These are phyloP conservation scores for Schizaphis graminum DNA, from an alignment of 2,888 invertebrate genomes.

Conservation along the genomic window DNA sequence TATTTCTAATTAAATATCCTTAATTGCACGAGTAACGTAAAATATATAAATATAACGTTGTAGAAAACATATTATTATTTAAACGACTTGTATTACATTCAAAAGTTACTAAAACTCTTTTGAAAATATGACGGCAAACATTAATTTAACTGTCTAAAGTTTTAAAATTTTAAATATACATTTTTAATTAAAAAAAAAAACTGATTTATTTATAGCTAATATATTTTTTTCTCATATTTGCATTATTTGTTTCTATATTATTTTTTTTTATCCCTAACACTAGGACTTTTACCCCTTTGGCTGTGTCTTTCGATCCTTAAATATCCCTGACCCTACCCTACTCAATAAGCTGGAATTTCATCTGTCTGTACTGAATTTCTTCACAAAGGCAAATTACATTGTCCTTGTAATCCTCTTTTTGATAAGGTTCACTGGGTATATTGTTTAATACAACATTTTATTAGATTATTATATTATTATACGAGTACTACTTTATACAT, in stretches of 20 bases:
- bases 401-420: conserved; percentile 40
- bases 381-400: conserved; percentile 37
- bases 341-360: conserved; percentile 40
- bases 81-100: background rate
- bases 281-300: background rate
- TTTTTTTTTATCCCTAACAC: background rate
- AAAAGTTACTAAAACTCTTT: background rate
- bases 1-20: background rate
- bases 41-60: background rate
- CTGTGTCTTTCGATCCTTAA: conserved; percentile 20
- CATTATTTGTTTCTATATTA: background rate
- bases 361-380: conserved; percentile 32
- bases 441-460: background rate
- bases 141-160: background rate
- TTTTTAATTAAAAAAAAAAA: conserved; percentile 1
- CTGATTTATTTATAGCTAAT: conserved; percentile 2
- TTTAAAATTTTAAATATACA: background rate
- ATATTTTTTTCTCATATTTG: conserved; percentile 1
- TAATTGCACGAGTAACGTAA: background rate
- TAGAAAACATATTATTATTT: background rate
- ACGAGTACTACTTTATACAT: background rate
- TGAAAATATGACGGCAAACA: background rate
- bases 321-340: conserved; percentile 27
- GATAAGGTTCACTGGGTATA: conserved; percentile 3
- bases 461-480: conserved; percentile 38